Percentiles rank a stretch among this genome's conserved stretches.
Conservation (phyloP, 2,797 vertebrate genomes). For the Hirundo rustica region DNA sequence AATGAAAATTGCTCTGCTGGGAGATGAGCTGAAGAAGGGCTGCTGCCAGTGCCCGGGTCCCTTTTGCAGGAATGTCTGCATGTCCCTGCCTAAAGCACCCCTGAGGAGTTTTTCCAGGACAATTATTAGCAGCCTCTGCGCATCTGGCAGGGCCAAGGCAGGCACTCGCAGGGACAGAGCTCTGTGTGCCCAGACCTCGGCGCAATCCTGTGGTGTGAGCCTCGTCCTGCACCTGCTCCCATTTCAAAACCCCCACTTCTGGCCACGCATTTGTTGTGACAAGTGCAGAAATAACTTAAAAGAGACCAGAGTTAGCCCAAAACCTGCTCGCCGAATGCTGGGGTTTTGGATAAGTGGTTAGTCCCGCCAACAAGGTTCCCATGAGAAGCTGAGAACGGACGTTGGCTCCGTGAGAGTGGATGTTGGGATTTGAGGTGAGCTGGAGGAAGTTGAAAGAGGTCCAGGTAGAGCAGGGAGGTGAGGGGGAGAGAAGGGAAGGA, state of each 20-base stretch:
- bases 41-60: neutral
- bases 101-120: neutral
- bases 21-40: neutral
- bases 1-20: neutral
- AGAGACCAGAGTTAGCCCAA: constrained; percentile 10
- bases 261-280: constrained; percentile 23
- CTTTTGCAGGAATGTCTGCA: neutral
- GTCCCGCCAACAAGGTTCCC: constrained; percentile 57
- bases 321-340: constrained; percentile 15
- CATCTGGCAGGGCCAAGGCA: neutral
- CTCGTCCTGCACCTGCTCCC: constrained; percentile 1
- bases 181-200: neutral
- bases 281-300: constrained; percentile 37
- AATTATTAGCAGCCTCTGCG: neutral
- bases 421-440: constrained; percentile 57
- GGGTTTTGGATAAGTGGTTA: constrained; percentile 38
- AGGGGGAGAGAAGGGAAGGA: constrained; percentile 41
- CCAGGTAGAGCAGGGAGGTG: constrained; percentile 1
- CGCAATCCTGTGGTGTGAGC: neutral
- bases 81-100: neutral
- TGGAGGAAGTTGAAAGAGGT: constrained; percentile 68
- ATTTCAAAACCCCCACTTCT: constrained; percentile 13
- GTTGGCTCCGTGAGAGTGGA: neutral
- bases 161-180: neutral
- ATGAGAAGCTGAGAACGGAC: constrained; percentile 47